Conservation (phyloP, 2,797 vertebrate species). For the Sandelia bainsii region DNA sequence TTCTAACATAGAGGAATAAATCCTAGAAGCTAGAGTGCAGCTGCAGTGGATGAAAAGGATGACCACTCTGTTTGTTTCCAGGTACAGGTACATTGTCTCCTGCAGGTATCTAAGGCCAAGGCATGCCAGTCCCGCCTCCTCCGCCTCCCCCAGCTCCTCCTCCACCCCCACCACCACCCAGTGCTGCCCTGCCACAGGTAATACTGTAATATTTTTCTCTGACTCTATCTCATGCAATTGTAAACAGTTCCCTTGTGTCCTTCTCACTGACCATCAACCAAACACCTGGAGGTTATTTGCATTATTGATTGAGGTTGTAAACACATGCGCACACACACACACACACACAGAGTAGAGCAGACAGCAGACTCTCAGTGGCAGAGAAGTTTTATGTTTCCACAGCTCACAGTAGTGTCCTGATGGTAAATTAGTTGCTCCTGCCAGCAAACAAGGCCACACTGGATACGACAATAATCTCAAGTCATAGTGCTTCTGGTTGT, state of each 20-base stretch:
- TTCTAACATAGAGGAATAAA: not conserved
- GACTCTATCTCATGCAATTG: slow-evolving; percentile 41
- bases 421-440: slow-evolving; percentile 60
- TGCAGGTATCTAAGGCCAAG: slow-evolving; percentile 66
- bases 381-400: slow-evolving; percentile 76
- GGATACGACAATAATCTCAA: slow-evolving; percentile 1
- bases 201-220: slow-evolving; percentile 3
- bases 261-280: slow-evolving; percentile 59
- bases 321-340: slow-evolving; percentile 45
- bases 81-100: slow-evolving; percentile 35
- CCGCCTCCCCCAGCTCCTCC: slow-evolving; percentile 69
- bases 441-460: slow-evolving; percentile 18
- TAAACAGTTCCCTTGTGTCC: slow-evolving; percentile 32
- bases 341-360: slow-evolving; percentile 37
- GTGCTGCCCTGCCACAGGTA: slow-evolving; percentile 73
- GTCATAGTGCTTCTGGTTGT: not conserved
- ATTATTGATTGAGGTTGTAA: slow-evolving; percentile 82
- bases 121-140: slow-evolving; percentile 78
- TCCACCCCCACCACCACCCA: slow-evolving; percentile 75
- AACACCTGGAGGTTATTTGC: slow-evolving; percentile 75
- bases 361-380: slow-evolving; percentile 60
- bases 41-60: not conserved
- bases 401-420: slow-evolving; percentile 49
- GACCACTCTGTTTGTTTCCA: slow-evolving; percentile 6
- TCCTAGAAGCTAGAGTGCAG: not conserved